Percentiles rank a stretch among this genome's conserved stretches.
These are phyloP conservation scores for Alouatta palliata DNA, from an alignment of 2,113 vertebrate genomes.

Conservation along the genomic window DNA sequence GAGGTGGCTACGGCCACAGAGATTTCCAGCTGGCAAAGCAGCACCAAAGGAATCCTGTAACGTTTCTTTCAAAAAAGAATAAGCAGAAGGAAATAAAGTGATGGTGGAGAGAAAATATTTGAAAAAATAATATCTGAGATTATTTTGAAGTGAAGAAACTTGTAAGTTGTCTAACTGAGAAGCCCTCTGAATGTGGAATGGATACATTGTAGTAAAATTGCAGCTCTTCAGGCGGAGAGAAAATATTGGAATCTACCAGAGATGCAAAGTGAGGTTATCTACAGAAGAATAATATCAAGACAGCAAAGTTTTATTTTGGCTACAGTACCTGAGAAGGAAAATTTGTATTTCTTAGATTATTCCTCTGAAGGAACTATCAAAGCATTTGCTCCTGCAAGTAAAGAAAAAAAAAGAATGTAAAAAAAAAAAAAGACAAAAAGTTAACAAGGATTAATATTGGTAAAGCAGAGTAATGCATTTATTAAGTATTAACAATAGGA, in stretches of 20 bases:
- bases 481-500: background rate
- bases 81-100: background rate
- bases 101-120: background rate
- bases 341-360: background rate
- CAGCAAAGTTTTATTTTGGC: background rate
- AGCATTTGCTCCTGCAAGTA: background rate
- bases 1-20: no score
- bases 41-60: no score
- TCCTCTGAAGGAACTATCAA: background rate
- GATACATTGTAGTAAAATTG: background rate
- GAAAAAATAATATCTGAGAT: background rate
- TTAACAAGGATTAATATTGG: background rate
- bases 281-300: background rate
- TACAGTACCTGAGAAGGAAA: background rate
- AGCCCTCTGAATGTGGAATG: background rate
- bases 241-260: background rate
- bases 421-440: background rate
- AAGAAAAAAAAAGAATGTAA: background rate
- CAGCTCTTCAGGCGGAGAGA: background rate
- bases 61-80: background rate
- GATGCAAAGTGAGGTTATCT: background rate
- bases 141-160: background rate
- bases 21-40: no score
- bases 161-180: background rate
- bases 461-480: background rate